phyloP scores from a whole-genome alignment of 2,888 invertebrate species.

The Hirtodrosophila trivittata region DNA sequence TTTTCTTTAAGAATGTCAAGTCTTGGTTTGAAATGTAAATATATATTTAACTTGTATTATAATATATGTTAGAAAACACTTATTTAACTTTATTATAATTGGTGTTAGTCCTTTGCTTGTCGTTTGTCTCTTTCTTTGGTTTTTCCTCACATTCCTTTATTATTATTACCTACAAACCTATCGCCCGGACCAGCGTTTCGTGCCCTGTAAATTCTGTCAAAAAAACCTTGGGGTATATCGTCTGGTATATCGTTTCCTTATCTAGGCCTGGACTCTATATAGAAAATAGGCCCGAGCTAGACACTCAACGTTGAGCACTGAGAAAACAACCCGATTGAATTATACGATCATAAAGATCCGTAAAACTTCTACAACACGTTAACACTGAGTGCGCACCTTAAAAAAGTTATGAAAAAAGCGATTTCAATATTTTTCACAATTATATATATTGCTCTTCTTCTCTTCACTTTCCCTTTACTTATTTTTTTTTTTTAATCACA shows the following conservation, averaged over 20 bases:
- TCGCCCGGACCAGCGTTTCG: conserved; percentile 30
- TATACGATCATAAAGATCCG: conserved; percentile 27
- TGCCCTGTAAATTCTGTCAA: conserved; percentile 72
- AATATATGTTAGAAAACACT: conserved; percentile 46
- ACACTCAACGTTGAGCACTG: conserved; percentile 36
- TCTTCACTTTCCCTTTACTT: conserved; percentile 4
- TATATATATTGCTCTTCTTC: conserved; percentile 19
- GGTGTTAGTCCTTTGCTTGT: conserved; percentile 21
- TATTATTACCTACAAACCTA: conserved; percentile 14
- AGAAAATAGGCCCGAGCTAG: not conserved
- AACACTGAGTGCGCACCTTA: conserved; percentile 36
- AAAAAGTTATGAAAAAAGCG: conserved; percentile 47
- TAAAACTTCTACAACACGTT: no score
- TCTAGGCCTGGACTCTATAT: not conserved
- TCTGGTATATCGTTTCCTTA: conserved; percentile 5
- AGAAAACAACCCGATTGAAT: conserved; percentile 32
- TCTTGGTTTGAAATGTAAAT: conserved; percentile 66
- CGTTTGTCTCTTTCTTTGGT: conserved; percentile 16
- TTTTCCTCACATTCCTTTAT: conserved; percentile 15
- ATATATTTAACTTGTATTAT: conserved; percentile 45
- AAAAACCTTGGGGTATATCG: conserved; percentile 67
- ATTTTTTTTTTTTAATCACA: conserved; percentile 28
- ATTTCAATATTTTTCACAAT: conserved; percentile 21
- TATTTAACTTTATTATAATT: conserved; percentile 33
- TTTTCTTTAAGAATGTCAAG: conserved; percentile 72